Evolutionary conservation across 2,113 vertebrate species (phyloP).

Genomic region (Castor canadensis): DNA sequence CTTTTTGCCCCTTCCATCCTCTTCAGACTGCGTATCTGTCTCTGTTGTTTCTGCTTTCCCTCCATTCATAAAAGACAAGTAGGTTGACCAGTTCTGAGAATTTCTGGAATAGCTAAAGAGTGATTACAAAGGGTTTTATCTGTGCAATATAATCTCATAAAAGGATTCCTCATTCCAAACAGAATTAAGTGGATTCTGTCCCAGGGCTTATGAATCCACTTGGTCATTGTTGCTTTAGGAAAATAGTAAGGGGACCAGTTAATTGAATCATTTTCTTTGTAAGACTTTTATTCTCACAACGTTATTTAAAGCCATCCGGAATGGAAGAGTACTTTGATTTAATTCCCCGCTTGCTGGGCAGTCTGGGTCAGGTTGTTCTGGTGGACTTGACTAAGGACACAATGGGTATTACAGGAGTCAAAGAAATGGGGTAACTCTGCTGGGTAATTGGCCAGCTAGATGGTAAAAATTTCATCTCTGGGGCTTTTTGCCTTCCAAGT

Average conservation of each 20-base stretch:
- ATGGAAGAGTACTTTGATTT: not conserved
- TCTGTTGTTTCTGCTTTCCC: not conserved
- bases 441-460: not conserved
- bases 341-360: not conserved
- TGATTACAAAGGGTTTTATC: constrained; percentile 26
- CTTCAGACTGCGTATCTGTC: not conserved
- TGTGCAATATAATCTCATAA: not conserved
- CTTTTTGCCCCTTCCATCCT: not conserved
- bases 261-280: constrained; percentile 26
- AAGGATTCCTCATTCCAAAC: constrained; percentile 23
- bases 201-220: not conserved
- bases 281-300: constrained; percentile 33
- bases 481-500: not conserved
- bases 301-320: constrained; percentile 16
- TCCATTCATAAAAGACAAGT: not conserved
- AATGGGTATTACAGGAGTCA: not conserved
- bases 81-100: not conserved
- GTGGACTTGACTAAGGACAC: not conserved
- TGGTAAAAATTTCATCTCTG: constrained; percentile 40
- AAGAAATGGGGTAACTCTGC: not conserved
- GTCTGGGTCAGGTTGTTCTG: constrained; percentile 42
- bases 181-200: not conserved
- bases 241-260: constrained; percentile 4
- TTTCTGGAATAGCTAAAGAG: constrained; percentile 4
- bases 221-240: constrained; percentile 19